Percentiles rank a stretch among this genome's conserved stretches.
Conservation (phyloP, 1,140 invertebrate species). For the Macrosteles quadrilineatus region DNA sequence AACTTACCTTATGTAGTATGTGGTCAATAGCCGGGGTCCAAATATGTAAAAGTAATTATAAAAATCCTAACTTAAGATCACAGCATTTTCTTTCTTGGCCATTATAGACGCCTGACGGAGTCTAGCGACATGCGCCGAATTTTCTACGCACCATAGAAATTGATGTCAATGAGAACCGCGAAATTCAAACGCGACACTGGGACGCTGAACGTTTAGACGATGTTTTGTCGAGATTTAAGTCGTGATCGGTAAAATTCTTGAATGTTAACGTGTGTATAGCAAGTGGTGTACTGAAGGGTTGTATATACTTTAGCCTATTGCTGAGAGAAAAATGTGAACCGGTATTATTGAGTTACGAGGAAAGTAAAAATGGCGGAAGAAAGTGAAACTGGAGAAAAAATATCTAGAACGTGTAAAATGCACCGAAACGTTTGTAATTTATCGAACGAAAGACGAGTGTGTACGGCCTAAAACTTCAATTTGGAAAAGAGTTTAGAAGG, state of each 20-base stretch:
- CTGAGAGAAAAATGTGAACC: neutral
- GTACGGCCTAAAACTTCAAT: conserved; percentile 16
- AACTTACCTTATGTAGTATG: conserved; percentile 8
- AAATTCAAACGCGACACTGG: conserved; percentile 21
- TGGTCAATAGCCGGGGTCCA: conserved; percentile 1
- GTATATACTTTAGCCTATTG: neutral
- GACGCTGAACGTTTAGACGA: neutral
- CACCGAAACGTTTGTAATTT: conserved; percentile 19
- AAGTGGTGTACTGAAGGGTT: neutral
- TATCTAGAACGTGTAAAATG: neutral
- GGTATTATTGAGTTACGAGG: neutral
- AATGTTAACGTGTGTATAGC: no score
- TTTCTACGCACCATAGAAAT: conserved; percentile 28
- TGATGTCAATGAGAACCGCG: conserved; percentile 22
- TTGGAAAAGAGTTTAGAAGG: conserved; percentile 19
- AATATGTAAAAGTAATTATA: conserved; percentile 35
- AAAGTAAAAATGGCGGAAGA: conserved; percentile 25
- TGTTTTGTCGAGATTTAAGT: no score
- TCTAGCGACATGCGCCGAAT: conserved; percentile 33
- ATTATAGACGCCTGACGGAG: conserved; percentile 31
- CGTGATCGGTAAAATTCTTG: no score
- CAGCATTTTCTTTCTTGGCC: conserved; percentile 42
- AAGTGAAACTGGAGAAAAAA: conserved; percentile 18
- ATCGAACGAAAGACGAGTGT: conserved; percentile 14
- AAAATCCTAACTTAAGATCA: conserved; percentile 40